phyloP scores from a whole-genome alignment of 2,797 vertebrate genomes.

The Myotis findleyi region DNA sequence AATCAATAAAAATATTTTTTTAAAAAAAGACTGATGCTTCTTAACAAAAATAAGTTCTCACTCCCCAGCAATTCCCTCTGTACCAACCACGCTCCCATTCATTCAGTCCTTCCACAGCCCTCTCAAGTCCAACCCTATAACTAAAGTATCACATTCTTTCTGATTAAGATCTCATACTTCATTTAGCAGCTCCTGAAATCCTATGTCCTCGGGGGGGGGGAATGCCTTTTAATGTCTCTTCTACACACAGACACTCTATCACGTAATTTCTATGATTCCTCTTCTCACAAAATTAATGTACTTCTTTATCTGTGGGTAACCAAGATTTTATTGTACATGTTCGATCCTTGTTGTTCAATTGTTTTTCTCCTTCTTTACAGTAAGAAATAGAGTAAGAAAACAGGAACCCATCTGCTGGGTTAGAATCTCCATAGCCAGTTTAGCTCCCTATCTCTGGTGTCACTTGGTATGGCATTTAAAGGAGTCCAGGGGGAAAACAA shows the following conservation, averaged over 20 bases:
- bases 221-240: background rate
- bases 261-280: background rate
- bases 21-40: background rate
- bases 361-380: background rate
- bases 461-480: background rate
- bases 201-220: background rate
- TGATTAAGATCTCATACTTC: background rate
- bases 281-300: background rate
- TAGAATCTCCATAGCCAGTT: background rate
- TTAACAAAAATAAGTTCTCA: background rate
- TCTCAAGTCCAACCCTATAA: background rate
- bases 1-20: too few species aligned
- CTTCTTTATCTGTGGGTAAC: background rate
- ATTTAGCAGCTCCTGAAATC: conserved; percentile 30
- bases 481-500: background rate
- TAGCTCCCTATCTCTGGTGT: background rate
- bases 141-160: background rate
- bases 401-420: background rate
- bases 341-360: background rate
- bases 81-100: background rate
- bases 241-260: background rate
- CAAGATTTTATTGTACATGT: background rate
- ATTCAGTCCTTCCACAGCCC: background rate
- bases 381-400: background rate
- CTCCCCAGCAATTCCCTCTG: background rate